Evolutionary conservation across 2,888 invertebrate species (phyloP), one percentile per base, ranked within the genome.

Genomic region (Agrotis puta): DNA sequence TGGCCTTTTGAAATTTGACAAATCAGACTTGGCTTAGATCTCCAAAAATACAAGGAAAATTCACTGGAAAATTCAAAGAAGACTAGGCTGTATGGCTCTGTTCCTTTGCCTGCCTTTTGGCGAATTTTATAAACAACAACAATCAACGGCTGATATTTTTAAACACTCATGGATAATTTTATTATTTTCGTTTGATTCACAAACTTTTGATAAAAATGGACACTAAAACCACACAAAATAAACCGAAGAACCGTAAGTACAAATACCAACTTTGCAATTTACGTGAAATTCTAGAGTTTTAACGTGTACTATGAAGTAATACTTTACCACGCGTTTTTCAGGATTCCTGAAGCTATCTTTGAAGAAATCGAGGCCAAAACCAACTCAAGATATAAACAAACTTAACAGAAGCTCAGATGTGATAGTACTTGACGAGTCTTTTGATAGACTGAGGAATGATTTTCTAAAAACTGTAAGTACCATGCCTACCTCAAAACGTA

Each of bases 361-460:
- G 66, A 95, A 93, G 90, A 96, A 94, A 90, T 94, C 92, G 61
- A 90, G 84, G 56, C 33, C 79, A n/a, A 90, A 90, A 83, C 65
- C 77, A 11, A 85, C 85, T 43, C 84, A 89, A 59, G 88, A 90
- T 54, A 63, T 66, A 2, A 89, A 86, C 66, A 92, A 91, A 82
- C 43, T 65, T 2, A 90, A 92, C 64, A 87, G 88, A 43, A 92
- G 90, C 82, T 91, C 93, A 0, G 94, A 94, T 85, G 86, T 94
- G 22, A 90, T 94, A 48, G 79, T 94, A 74, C 84, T 95, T 71
- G 95, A 96, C 83, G 95, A 95, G 68, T 93, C 95, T 16, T 94
- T 93, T 82, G 95, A 95, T 72, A 89, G 84, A 86, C 77, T 94
- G 53, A 89, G 86, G 51, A 82, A 88, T 5, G 91, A 92, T 67